Percentiles rank a stretch among this genome's conserved stretches.
Evolutionary conservation across 2,797 vertebrate genomes (phyloP).

Genomic region (Linurgus olivaceus): DNA sequence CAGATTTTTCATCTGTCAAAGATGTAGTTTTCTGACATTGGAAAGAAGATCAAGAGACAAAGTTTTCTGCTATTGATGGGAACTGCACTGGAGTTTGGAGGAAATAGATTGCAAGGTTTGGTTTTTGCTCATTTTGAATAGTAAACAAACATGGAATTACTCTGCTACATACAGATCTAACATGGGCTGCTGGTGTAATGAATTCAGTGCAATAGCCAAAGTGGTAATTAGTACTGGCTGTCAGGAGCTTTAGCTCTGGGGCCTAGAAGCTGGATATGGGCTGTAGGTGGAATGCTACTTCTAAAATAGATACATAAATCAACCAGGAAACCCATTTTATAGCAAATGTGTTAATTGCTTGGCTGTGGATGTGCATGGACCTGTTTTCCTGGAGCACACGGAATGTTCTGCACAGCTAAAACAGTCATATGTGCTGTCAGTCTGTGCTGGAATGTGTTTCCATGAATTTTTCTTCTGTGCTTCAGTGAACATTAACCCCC

Average conservation of each 20-base stretch:
- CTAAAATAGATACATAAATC: background rate
- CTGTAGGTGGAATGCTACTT: background rate
- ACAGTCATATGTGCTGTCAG: background rate
- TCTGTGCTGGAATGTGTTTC: background rate
- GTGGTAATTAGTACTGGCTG: background rate
- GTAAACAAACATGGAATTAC: background rate
- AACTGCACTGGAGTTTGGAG: background rate
- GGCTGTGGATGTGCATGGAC: background rate
- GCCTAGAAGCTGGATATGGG: background rate
- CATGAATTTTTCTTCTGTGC: background rate
- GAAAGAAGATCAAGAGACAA: background rate
- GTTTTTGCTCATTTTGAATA: background rate
- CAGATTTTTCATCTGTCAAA: background rate
- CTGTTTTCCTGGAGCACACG: fast-evolving
- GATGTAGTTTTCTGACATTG: background rate
- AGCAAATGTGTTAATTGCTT: background rate
- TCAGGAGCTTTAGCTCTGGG: background rate
- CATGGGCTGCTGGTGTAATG: background rate
- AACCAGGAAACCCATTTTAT: background rate
- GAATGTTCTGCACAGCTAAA: background rate
- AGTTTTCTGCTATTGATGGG: background rate
- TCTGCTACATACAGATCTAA: background rate
- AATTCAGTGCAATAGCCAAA: background rate
- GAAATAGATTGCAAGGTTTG: background rate
- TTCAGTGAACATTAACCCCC: background rate